Percentiles rank a stretch among this genome's conserved stretches.
These are phyloP conservation scores for Mareca strepera DNA, from an alignment of 2,797 vertebrate species.

Conservation along the genomic window DNA sequence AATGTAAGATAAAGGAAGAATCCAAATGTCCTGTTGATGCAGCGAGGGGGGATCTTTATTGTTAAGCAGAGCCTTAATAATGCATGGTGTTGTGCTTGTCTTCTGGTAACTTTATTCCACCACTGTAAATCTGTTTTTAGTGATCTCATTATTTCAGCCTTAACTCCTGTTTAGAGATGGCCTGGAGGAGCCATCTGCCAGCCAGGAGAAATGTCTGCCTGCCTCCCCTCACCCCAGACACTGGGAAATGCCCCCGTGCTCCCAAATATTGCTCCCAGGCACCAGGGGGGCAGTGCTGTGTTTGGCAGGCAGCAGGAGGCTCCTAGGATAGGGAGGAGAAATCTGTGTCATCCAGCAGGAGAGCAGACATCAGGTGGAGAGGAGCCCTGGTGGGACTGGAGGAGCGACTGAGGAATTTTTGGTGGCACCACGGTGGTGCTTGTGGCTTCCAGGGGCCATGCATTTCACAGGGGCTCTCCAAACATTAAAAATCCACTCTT, in stretches of 20 bases:
- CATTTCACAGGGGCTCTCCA: not conserved
- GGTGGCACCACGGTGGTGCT: not conserved
- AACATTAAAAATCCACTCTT: not conserved
- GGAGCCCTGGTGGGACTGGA: not conserved
- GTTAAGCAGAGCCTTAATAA: slow-evolving; percentile 29
- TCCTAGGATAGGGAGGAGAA: fast-evolving
- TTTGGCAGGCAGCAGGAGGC: not conserved
- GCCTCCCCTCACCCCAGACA: not conserved
- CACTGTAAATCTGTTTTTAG: slow-evolving; percentile 37
- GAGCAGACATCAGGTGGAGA: not conserved
- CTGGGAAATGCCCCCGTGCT: not conserved
- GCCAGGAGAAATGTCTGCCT: not conserved
- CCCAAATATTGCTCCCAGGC: not conserved
- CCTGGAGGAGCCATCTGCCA: not conserved
- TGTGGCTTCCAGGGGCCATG: not conserved
- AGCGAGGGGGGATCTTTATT: slow-evolving; percentile 15
- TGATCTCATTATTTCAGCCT: not conserved
- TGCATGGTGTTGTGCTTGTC: not conserved
- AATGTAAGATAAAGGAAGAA: slow-evolving; percentile 25
- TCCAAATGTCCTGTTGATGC: not conserved
- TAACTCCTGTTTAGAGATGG: not conserved
- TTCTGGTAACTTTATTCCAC: slow-evolving; percentile 21
- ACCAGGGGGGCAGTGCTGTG: fast-evolving
- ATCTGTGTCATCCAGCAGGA: not conserved
- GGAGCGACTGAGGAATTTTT: not conserved